phyloP scores from a whole-genome alignment of 2,113 vertebrate species.

The Grantiella picta region DNA sequence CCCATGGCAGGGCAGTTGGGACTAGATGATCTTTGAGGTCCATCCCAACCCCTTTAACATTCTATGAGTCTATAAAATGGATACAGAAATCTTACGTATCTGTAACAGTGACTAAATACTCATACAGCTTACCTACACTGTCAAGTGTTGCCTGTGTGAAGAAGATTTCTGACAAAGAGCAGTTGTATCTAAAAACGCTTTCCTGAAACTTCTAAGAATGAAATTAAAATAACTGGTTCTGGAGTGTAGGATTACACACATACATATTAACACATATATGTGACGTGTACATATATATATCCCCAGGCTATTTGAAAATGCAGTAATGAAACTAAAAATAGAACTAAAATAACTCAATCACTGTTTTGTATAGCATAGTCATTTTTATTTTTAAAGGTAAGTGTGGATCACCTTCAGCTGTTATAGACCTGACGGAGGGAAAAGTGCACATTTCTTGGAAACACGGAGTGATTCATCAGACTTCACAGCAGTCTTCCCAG shows the following conservation, averaged over 20 bases:
- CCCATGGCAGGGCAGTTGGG: background rate
- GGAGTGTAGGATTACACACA: background rate
- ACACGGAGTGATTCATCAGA: background rate
- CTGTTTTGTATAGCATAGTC: background rate
- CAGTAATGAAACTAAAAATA: background rate
- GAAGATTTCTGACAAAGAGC: background rate
- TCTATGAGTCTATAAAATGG: background rate
- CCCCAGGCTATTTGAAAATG: background rate
- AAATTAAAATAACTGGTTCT: background rate
- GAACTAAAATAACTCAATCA: background rate
- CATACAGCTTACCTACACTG: background rate
- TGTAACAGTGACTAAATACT: background rate
- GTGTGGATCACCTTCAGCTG: background rate
- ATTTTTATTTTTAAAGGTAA: background rate
- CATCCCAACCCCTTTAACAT: background rate
- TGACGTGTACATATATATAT: no score
- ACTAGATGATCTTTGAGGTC: background rate
- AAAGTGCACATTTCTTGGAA: background rate
- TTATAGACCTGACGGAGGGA: fast-evolving
- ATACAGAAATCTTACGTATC: background rate
- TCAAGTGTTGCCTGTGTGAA: background rate
- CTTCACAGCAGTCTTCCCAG: background rate
- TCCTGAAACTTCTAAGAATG: background rate
- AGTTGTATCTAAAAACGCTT: background rate
- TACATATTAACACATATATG: background rate